Evolutionary conservation across 2,113 vertebrate species (phyloP).

Genomic region (Gambusia holbrooki): DNA sequence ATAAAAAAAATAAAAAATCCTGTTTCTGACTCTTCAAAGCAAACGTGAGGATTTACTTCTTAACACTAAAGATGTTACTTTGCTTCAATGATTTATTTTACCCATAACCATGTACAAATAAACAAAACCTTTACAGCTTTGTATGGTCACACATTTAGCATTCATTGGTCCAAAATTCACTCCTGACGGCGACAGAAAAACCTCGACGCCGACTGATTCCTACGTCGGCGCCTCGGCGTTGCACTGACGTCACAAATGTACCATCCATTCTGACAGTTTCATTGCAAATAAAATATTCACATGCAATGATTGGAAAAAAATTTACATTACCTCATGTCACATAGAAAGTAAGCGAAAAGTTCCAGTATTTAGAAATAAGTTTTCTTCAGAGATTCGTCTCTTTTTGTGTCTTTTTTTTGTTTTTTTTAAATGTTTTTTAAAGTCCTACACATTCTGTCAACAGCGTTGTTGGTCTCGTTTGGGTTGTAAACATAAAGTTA

Average conservation of each 20-base stretch:
- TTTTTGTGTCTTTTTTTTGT: conserved; percentile 26
- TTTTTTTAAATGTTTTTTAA: conserved; percentile 43
- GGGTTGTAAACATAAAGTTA: conserved; percentile 83
- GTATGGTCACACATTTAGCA: conserved; percentile 80
- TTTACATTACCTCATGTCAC: conserved; percentile 82
- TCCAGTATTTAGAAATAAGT: conserved; percentile 78
- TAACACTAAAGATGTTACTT: conserved; percentile 76
- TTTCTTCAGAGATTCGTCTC: conserved; percentile 76
- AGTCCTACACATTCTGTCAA: conserved; percentile 84
- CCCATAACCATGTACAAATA: conserved; percentile 83
- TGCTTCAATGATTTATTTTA: conserved; percentile 82
- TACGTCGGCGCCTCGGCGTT: conserved; percentile 74
- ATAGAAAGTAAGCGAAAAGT: conserved; percentile 80
- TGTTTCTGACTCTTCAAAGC: conserved; percentile 32
- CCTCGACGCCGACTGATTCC: conserved; percentile 72
- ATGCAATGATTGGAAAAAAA: conserved; percentile 82
- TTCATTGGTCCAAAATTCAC: conserved; percentile 80
- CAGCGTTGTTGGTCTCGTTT: conserved; percentile 85
- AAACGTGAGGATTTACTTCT: conserved; percentile 61
- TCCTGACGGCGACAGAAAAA: conserved; percentile 77
- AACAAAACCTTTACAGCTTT: conserved; percentile 82
- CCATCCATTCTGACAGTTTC: conserved; percentile 83
- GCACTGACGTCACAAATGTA: conserved; percentile 81
- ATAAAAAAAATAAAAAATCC: conserved; percentile 1
- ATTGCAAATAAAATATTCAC: conserved; percentile 82